These are phyloP conservation scores for Epinotia brunnichana DNA, from an alignment of 2,888 invertebrate species.

Conservation along the genomic window DNA sequence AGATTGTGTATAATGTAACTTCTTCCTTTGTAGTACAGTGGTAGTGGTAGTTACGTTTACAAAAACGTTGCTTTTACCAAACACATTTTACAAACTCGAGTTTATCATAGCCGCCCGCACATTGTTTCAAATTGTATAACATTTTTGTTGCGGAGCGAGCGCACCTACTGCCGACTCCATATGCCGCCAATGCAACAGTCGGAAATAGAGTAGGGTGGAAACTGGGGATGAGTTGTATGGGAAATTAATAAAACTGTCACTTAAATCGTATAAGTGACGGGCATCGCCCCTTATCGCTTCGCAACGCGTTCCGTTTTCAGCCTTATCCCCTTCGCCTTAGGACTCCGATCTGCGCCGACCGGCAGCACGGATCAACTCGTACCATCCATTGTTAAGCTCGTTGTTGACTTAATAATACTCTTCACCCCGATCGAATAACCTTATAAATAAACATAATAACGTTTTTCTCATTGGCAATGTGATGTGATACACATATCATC, in stretches of 20 bases:
- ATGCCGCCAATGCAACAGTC: conserved; percentile 74
- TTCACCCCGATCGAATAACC: conserved; percentile 67
- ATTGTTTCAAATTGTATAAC: conserved; percentile 52
- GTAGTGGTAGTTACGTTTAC: not conserved
- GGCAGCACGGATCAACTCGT: conserved; percentile 58
- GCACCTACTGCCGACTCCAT: conserved; percentile 66
- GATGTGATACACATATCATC: not conserved
- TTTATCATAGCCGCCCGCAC: conserved; percentile 34
- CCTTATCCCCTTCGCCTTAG: conserved; percentile 57
- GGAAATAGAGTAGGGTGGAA: conserved; percentile 74
- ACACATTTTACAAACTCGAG: conserved; percentile 20
- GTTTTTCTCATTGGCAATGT: conserved; percentile 46
- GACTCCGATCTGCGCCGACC: conserved; percentile 54
- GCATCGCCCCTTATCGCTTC: conserved; percentile 66
- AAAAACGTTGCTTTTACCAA: conserved; percentile 12
- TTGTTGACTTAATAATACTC: conserved; percentile 78
- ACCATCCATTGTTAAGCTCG: conserved; percentile 71
- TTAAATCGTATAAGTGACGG: conserved; percentile 83
- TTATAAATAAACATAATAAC: conserved; percentile 69
- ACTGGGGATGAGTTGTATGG: conserved; percentile 78
- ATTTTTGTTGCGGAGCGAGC: conserved; percentile 53
- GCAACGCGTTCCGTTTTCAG: conserved; percentile 58
- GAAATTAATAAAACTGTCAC: conserved; percentile 92
- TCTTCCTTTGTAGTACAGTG: too few relatives aligned
- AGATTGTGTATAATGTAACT: too few relatives aligned